Percentiles rank a stretch among this genome's conserved stretches.
phyloP scores from a whole-genome alignment of 64 coral and sea anemone species.

The Pocillopora damicornis region DNA sequence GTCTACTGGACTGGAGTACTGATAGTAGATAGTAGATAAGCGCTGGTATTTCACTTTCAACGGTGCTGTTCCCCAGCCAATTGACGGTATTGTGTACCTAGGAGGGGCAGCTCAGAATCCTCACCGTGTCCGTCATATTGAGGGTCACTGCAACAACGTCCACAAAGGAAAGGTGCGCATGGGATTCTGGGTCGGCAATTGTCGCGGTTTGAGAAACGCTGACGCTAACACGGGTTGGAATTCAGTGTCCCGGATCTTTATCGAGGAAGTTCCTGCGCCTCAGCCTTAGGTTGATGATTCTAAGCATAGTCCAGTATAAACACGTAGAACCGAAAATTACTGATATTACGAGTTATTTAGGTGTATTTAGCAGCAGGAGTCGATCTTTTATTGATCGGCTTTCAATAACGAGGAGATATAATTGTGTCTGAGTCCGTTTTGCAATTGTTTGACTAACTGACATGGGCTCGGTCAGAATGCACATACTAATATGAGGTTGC shows the following conservation, averaged over 20 bases:
- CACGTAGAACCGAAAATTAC: too few relatives aligned
- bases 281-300: neutral
- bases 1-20: neutral
- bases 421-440: too few relatives aligned
- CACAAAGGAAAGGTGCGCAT: neutral
- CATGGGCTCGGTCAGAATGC: too few relatives aligned
- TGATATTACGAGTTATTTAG: too few relatives aligned
- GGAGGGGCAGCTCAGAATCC: neutral
- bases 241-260: neutral
- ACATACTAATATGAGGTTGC: too few relatives aligned
- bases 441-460: too few relatives aligned
- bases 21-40: neutral
- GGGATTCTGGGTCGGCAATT: neutral
- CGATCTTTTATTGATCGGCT: too few relatives aligned
- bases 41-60: conserved; percentile 7
- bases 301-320: too few relatives aligned
- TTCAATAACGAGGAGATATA: too few relatives aligned
- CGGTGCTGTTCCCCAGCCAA: neutral
- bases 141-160: neutral
- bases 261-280: neutral
- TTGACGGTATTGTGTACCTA: neutral
- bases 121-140: neutral
- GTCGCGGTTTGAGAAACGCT: neutral
- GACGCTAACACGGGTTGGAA: neutral
- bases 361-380: too few relatives aligned